Conservation (phyloP, 2,797 vertebrate species). For the Alcedo atthis region DNA sequence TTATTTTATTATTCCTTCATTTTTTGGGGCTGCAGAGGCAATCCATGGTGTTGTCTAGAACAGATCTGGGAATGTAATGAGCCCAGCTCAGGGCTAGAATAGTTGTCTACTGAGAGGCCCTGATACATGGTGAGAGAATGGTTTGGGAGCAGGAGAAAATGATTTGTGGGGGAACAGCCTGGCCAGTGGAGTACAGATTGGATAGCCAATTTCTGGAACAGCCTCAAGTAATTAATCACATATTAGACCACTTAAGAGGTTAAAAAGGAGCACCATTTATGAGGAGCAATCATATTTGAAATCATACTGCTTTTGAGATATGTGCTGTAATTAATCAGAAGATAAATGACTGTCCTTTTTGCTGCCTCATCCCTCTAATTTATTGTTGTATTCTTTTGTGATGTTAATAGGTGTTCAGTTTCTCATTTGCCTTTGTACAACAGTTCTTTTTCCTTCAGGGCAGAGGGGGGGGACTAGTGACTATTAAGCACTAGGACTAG, state of each 20-base stretch:
- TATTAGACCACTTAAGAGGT: not conserved
- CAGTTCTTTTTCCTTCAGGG: not conserved
- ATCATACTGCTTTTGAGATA: not conserved
- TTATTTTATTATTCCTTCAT: not conserved
- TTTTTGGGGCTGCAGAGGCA: not conserved
- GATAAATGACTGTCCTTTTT: not conserved
- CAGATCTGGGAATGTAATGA: not conserved
- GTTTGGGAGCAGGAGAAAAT: not conserved
- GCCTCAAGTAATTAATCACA: not conserved
- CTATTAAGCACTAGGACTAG: not conserved
- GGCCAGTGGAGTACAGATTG: not conserved
- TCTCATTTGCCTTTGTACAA: not conserved
- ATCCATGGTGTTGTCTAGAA: not conserved
- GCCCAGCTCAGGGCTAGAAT: not conserved
- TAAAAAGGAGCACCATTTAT: not conserved
- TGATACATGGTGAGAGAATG: not conserved
- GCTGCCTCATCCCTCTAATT: not conserved
- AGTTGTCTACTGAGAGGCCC: not conserved
- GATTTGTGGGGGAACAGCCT: accelerated
- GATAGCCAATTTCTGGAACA: not conserved
- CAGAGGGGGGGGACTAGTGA: not conserved
- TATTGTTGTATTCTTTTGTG: not conserved
- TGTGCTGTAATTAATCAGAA: not conserved
- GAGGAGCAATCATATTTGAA: not conserved
- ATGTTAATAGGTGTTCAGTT: not conserved